Base-by-base conservation (phyloP, 2,888 invertebrate genomes). In the Lycophotia porphyrea region DNA sequence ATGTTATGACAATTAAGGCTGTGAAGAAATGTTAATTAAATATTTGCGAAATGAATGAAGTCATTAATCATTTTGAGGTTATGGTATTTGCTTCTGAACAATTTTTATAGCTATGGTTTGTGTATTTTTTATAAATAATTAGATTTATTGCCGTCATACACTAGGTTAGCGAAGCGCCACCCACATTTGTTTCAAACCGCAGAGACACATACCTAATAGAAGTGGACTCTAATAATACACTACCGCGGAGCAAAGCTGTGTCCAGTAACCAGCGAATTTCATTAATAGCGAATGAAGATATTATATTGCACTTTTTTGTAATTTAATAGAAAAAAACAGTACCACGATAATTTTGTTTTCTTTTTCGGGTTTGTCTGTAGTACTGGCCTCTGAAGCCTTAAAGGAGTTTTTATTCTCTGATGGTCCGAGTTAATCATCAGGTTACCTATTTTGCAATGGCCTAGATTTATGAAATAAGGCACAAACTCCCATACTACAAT, bases 1-100 rank as follows among this genome's bases (percentile, higher is more conserved):
- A 74, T 47, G 63, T 67, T 4, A 49, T 67, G 52, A 63, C 34
- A 74, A 80, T 67, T 74, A 80, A 34, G 34, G 63, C 5, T 24
- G 34, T 18, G 39, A 34, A 67, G 34, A n/a, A 74, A 78, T 78
- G 44, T 74, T 78, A 78, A 80, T 80, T 74, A 13, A 34, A 27
- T 34, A 31, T 47, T 34, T 52, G 61, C 24, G n/a, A 78, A 27
- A 55, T 34, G 18, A 24, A 78, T 63, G 71, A 39, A 55, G 55
- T 34, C 34, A 27, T 31, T 39, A 47, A 71, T 64, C 1, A 31
- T 71, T 58, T 64, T n/a, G 4, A 13, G 21, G 39, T 34, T 58
- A n/a, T 42, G 49, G 49, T 52, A 52, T 71, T 63, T 39, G 44
- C n/a, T 52, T 70, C 15, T 55, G 61, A 78, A 71, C 21, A 15